Percentiles rank a stretch among this genome's conserved stretches.
These are phyloP conservation scores for Onychomys arenicola DNA, from an alignment of 2,797 vertebrate species.

Conservation along the genomic window DNA sequence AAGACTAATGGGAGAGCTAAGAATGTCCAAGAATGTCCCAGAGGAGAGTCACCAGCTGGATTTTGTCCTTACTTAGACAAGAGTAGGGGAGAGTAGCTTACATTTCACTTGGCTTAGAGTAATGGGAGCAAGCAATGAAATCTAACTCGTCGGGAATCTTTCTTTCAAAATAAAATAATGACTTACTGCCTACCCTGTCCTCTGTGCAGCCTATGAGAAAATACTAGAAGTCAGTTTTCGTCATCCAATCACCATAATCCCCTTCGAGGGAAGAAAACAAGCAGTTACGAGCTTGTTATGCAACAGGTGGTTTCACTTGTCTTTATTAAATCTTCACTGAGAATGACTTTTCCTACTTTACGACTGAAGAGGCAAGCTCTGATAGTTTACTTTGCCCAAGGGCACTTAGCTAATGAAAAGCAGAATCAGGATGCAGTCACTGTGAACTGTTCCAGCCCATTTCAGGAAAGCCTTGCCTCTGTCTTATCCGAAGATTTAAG, in stretches of 20 bases:
- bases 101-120: conserved; percentile 75
- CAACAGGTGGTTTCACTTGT: conserved; percentile 76
- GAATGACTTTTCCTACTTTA: conserved; percentile 62
- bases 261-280: conserved; percentile 61
- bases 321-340: conserved; percentile 61
- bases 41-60: conserved; percentile 74
- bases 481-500: conserved; percentile 15
- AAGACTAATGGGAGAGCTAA: conserved; percentile 37
- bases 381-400: background rate
- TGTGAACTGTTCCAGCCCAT: background rate
- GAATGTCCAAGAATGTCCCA: conserved; percentile 73
- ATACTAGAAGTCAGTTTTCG: conserved; percentile 48
- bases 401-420: conserved; percentile 41
- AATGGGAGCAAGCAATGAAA: conserved; percentile 78
- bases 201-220: conserved; percentile 67
- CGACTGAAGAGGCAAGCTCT: conserved; percentile 34
- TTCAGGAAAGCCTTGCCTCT: background rate
- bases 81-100: conserved; percentile 73
- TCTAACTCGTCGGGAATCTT: conserved; percentile 77
- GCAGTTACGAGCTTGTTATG: conserved; percentile 50
- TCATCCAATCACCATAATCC: conserved; percentile 67
- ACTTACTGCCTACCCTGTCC: conserved; percentile 38
- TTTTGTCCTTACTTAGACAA: conserved; percentile 75
- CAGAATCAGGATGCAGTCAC: background rate
- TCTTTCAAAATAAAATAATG: conserved; percentile 65